phyloP scores from a whole-genome alignment of 1,140 invertebrate species.

The Archivesica marissinica region DNA sequence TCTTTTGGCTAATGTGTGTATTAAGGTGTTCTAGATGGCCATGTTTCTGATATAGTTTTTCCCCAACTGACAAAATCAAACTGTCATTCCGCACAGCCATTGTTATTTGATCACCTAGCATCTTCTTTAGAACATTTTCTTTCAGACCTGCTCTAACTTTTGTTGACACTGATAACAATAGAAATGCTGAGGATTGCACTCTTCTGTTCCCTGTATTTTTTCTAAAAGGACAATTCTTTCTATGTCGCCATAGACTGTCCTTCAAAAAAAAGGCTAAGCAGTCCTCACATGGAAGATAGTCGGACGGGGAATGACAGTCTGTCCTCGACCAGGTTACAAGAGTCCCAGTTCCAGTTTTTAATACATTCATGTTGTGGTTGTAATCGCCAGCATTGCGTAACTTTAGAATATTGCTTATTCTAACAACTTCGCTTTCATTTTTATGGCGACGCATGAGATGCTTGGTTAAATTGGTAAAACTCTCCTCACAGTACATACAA shows the following conservation, averaged over 20 bases:
- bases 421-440: slow-evolving; percentile 45
- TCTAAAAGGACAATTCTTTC: slow-evolving; percentile 55
- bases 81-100: slow-evolving; percentile 61
- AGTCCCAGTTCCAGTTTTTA: slow-evolving; percentile 53
- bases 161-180: slow-evolving; percentile 48
- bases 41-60: slow-evolving; percentile 65
- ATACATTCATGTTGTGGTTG: slow-evolving; percentile 55
- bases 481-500: slow-evolving; percentile 56
- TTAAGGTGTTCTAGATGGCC: slow-evolving; percentile 59
- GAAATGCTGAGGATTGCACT: slow-evolving; percentile 20
- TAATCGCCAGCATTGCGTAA: slow-evolving; percentile 64
- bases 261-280: slow-evolving; percentile 65
- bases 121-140: slow-evolving; percentile 58
- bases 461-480: slow-evolving; percentile 62
- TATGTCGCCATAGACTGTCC: slow-evolving; percentile 59
- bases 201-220: slow-evolving; percentile 26
- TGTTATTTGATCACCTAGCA: slow-evolving; percentile 56
- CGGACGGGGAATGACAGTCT: background rate
- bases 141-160: slow-evolving; percentile 50
- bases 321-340: slow-evolving; percentile 54
- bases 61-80: slow-evolving; percentile 55
- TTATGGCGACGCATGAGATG: slow-evolving; percentile 48
- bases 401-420: slow-evolving; percentile 5
- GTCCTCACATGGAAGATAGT: slow-evolving; percentile 64
- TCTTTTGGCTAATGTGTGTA: slow-evolving; percentile 61